Conservation (phyloP, 1,140 invertebrate species). For the Portunus trituberculatus region DNA sequence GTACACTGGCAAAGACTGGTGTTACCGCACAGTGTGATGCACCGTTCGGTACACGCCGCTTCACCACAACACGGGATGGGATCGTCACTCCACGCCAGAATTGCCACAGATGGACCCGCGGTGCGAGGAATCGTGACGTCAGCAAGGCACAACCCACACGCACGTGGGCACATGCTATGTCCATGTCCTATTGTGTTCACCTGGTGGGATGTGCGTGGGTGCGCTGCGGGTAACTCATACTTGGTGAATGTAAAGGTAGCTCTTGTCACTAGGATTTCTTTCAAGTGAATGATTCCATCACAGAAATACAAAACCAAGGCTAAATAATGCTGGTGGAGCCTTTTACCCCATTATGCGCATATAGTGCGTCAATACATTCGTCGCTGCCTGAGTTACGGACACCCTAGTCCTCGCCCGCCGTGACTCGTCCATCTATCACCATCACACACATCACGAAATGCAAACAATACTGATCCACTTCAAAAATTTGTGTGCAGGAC, state of each 20-base stretch:
- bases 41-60: background rate
- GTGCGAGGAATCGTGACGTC: background rate
- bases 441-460: no score
- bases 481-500: no score
- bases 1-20: background rate
- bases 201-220: background rate
- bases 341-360: no score
- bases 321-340: no score
- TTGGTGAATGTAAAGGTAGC: background rate
- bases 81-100: background rate
- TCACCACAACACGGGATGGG: background rate
- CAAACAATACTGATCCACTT: no score
- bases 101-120: background rate
- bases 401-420: no score
- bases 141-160: background rate
- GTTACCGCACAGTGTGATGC: background rate
- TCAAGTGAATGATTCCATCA: background rate
- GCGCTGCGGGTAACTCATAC: background rate
- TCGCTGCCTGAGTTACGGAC: no score
- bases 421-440: no score
- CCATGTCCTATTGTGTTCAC: background rate
- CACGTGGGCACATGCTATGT: background rate
- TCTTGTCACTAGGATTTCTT: background rate
- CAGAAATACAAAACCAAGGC: no score
- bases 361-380: no score